Base-by-base conservation (phyloP, 1,140 invertebrate species). In the Drosophila ercepeae region DNA sequence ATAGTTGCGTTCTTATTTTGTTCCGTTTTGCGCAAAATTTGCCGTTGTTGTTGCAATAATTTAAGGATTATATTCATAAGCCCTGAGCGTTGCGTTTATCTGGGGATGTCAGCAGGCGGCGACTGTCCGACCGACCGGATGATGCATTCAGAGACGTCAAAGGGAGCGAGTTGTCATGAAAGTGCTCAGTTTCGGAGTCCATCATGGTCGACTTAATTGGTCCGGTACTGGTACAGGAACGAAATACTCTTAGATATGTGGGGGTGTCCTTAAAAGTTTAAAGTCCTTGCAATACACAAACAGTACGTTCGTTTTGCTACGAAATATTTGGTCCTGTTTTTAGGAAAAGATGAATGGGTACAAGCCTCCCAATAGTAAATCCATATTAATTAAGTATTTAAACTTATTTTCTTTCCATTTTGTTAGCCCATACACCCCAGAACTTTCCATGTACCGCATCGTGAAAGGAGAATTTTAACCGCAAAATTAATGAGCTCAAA, bases 51-150 rank as follows among this genome's bases (percentile, higher is more conserved):
- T 73, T 84, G 81, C 73, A 74, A 88, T 88, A 86, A 86, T 86
- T 86, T 88, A 73, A 65, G 82, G 81, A 86, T 86, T 86, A 86
- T 81, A 86, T 88, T 86, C 82, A 81, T 88, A 86, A 86, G 82
- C 78, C 75, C 76, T 48, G 65, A 36, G 60, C 45, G 52, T 46
- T 58, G 60, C 68, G 70, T 74, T 88, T 77, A 86, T 86, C 81
- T 77, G 39, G 59, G 68, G 36, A 49, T 25, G 51, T 50, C 58
- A 73, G 57, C 21, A 55, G 46, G 60, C 51, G 51, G 32, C n/a
- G 50, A 39, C n/a, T 25, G 25, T 54, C 13, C 42, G 29, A 8
- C 21, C 13, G 50, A 18, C 36, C 36, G 59, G 55, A 6, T 64
- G 29, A 64, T 48, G 60, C 42, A 64, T 29, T 23, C 29, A 7